phyloP scores from a whole-genome alignment of 2,113 vertebrate genomes.

The Hypanus sabinus region DNA sequence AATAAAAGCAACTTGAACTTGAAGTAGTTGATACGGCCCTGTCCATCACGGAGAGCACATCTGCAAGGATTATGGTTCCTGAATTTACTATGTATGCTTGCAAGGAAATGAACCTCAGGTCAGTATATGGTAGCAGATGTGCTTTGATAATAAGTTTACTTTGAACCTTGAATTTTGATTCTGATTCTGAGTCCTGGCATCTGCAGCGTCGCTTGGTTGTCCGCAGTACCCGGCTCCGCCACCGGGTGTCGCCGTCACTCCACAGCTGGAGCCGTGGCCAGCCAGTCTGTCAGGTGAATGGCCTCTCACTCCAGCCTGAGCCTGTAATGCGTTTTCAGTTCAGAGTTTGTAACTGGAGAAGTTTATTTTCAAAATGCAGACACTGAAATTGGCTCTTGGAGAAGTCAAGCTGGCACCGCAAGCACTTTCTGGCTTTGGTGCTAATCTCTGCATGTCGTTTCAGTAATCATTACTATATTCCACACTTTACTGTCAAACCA shows the following conservation, averaged over 20 bases:
- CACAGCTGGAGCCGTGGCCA: conserved; percentile 38
- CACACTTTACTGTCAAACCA: conserved; percentile 17
- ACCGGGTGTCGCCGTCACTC: conserved; percentile 55
- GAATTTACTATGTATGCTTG: too few relatives aligned
- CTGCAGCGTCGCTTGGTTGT: too few relatives aligned
- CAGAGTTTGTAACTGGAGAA: conserved; percentile 20
- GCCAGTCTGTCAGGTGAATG: conserved; percentile 36
- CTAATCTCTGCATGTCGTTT: conserved; percentile 26
- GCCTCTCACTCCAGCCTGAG: conserved; percentile 45
- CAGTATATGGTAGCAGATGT: too few relatives aligned
- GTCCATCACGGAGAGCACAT: too few relatives aligned
- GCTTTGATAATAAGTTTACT: too few relatives aligned
- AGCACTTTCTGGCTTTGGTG: not conserved
- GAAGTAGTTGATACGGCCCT: too few relatives aligned
- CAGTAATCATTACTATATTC: conserved; percentile 28
- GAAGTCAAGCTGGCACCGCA: conserved; percentile 1
- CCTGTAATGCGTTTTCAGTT: conserved; percentile 48
- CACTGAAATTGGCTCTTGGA: conserved; percentile 16
- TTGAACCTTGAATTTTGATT: too few relatives aligned
- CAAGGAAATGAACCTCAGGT: too few relatives aligned
- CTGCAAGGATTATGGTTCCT: too few relatives aligned
- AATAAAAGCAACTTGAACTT: too few relatives aligned
- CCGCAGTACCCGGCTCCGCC: conserved; percentile 41
- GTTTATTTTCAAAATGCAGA: conserved; percentile 33
- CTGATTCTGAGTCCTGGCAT: too few relatives aligned